Evolutionary conservation across 2,113 vertebrate species (phyloP), one percentile per base, ranked within the genome.

Genomic region (Pseudopodoces humilis): DNA sequence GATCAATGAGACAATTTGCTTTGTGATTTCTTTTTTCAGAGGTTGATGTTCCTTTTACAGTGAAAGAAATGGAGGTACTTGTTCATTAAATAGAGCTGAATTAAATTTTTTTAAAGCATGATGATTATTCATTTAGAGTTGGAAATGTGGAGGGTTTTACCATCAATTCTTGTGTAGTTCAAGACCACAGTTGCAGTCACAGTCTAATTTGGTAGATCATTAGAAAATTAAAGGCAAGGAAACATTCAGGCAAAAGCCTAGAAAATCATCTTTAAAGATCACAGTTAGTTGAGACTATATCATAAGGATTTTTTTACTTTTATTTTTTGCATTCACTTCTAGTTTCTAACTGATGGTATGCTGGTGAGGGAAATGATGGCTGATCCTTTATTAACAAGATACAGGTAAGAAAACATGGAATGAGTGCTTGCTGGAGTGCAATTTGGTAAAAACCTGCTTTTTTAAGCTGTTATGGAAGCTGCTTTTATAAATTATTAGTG

Each of bases 311-410:
- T 41, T 69, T 88, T 49, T 28, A 31, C 8, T 6, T 16, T 59
- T 43, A 27, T 43, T 47, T 11, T 94, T 81, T 44, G 37, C 43
- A 53, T 96, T 92, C 55, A 43, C 63, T 95, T 96, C 83, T 95
- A 99, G 99, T 99, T 99, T 97, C 97, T 99, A 35, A 99, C 99
- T 46, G 99, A 99, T 97, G 99, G 99, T 30, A 99, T 99, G 99
- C 97, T 99, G 95, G 99, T 99, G 75, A 98, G 99, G 81, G 99
- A 99, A 97, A 99, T 99, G 99, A 99, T 99, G 99, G 97, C 99
- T 20, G 99, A 99, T 95, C 99, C 99, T 31, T 97, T 99, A 77
- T 96, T 99, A 97, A 99, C 99, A 94, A 99, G 98, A 97, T 99
- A 99, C 95, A 99, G 99, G 99, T 99, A 97, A 93, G 76, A 76